Evolutionary conservation across 2,797 vertebrate genomes (phyloP), one percentile per base, ranked within the genome.

Genomic region (Netta rufina): DNA sequence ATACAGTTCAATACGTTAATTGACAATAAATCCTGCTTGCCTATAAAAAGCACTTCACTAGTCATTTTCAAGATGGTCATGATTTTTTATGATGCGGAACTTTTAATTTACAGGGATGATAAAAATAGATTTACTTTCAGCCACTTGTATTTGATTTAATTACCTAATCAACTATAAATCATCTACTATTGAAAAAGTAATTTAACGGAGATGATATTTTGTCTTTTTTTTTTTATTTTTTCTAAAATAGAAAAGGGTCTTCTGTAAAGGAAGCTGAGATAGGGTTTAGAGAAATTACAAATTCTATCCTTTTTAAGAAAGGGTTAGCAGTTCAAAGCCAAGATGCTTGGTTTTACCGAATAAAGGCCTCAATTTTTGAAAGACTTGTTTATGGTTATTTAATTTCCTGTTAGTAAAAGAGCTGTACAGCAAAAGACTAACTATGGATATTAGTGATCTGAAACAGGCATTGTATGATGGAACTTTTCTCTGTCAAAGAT

Each of bases 31-130:
- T 98, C 97, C 97, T 94, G 90, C 96, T 97, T 97, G 96, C 97
- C 97, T 98, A 98, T 98, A 97, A 98, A 98, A 98, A 97, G 95
- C 97, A 97, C 97, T 98, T 98, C 98, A 97, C 96, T 98, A 97
- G 98, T 98, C 98, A 97, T 98, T 98, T 98, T 98, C 98, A 98
- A 98, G 98, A 98, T 98, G 98, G 98, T 97, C 97, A 93, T 98
- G 98, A 98, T 98, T 98, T 98, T 98, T 98, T 98, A 98, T 98
- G 98, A 98, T 97, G 98, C 96, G 49, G 98, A 98, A 98, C 98
- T 98, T 98, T 98, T 98, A 98, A 98, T 98, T 98, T 98, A 98
- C 97, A 98, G 97, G 98, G 98, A 98, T 98, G 98, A 98, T 98
- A 98, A 98, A 98, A 98, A 98, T 98, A 98, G 98, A 98, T 98